A percentile compares a stretch with the other conserved stretches of the same genome.
phyloP scores from a whole-genome alignment of 2,113 vertebrate genomes.

The Leptobrachium ailaonicum region DNA sequence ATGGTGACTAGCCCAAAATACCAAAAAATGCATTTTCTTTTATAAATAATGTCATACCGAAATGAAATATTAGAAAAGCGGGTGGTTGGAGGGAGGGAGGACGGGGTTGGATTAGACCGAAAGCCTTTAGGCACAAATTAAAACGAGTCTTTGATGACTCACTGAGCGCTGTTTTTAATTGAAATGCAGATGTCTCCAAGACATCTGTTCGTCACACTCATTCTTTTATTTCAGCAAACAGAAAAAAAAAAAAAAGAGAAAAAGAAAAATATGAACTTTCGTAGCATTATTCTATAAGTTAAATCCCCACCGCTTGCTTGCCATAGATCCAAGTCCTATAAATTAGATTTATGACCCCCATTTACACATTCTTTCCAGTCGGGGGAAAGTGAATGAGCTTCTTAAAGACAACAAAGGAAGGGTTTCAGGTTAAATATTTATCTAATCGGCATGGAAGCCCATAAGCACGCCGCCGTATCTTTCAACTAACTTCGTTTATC shows the following conservation, averaged over 20 bases:
- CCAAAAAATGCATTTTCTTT: no score
- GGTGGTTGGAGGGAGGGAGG: neutral
- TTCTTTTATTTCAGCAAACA: neutral
- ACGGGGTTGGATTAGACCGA: neutral
- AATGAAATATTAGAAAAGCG: conserved; percentile 3
- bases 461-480: neutral
- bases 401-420: conserved; percentile 9
- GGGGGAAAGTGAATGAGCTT: conserved; percentile 8
- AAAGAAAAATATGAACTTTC: conserved; percentile 1
- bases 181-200: conserved; percentile 21
- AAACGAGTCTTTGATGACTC: conserved; percentile 17
- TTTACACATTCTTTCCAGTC: conserved; percentile 41
- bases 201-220: neutral
- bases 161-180: conserved; percentile 29
- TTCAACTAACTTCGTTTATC: neutral
- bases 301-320: conserved; percentile 11
- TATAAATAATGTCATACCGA: neutral
- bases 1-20: neutral
- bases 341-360: conserved; percentile 25
- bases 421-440: conserved; percentile 14
- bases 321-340: conserved; percentile 1
- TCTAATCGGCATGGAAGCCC: neutral
- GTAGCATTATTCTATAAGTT: conserved; percentile 6
- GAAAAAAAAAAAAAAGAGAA: conserved; percentile 27
- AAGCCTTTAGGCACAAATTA: neutral